Conservation (phyloP, 2,888 invertebrate species). For the Deilephila porcellus region DNA sequence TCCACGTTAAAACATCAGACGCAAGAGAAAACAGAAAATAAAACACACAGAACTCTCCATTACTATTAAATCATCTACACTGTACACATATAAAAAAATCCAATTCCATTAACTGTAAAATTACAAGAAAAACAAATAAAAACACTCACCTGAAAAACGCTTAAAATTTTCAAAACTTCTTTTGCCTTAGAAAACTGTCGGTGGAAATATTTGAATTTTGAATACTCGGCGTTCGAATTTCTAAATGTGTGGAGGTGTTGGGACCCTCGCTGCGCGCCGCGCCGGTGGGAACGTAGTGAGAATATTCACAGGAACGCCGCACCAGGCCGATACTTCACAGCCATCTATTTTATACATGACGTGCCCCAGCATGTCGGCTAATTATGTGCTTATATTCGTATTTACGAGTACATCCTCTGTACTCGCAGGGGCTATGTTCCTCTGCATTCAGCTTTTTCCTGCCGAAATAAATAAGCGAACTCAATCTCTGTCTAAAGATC, state of each 20-base stretch:
- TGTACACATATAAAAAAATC: too few relatives aligned
- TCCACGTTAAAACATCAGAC: too few relatives aligned
- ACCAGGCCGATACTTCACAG: slow-evolving; percentile 7
- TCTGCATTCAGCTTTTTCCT: too few relatives aligned
- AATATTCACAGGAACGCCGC: slow-evolving; percentile 1
- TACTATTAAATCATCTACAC: not conserved
- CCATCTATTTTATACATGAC: slow-evolving; percentile 24
- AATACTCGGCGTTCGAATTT: too few relatives aligned
- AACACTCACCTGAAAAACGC: not conserved
- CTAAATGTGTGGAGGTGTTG: not conserved
- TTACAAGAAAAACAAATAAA: not conserved
- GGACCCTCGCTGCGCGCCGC: not conserved
- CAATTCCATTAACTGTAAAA: not conserved
- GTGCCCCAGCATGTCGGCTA: not conserved
- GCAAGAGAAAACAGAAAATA: too few relatives aligned
- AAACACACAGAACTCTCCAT: not conserved
- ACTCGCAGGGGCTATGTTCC: not conserved
- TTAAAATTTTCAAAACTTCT: not conserved
- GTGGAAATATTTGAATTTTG: too few relatives aligned
- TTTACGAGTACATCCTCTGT: slow-evolving; percentile 4
- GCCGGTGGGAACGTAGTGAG: slow-evolving; percentile 7
- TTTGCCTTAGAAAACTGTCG: not conserved
- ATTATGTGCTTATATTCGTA: not conserved
- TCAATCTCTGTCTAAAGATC: too few relatives aligned
- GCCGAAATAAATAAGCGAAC: too few relatives aligned